Conservation (phyloP, 2,113 vertebrate genomes). For the Glaucidium brasilianum region DNA sequence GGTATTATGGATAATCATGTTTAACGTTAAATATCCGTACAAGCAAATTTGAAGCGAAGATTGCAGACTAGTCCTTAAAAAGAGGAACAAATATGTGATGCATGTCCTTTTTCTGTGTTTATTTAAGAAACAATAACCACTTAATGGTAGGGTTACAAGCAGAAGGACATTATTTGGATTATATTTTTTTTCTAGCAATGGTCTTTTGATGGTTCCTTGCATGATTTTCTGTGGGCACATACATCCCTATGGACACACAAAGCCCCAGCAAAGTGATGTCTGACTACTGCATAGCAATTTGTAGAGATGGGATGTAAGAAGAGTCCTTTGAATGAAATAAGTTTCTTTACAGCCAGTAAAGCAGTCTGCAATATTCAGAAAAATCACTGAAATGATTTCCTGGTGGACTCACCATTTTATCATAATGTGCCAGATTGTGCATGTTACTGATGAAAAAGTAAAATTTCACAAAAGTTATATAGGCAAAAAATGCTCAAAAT, state of each 20-base stretch:
- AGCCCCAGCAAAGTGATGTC: not conserved
- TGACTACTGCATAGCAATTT: not conserved
- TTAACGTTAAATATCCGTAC: not conserved
- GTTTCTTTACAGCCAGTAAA: not conserved
- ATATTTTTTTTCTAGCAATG: not conserved
- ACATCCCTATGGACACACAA: not conserved
- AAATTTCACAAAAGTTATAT: not conserved
- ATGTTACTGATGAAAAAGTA: not conserved
- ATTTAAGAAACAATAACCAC: not conserved
- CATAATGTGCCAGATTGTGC: not conserved
- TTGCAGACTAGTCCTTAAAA: not conserved
- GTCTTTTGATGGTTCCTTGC: not conserved
- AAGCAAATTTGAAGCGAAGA: not conserved
- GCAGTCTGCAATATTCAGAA: not conserved
- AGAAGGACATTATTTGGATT: not conserved
- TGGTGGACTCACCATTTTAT: not conserved
- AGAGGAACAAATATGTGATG: not conserved
- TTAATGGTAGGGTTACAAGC: not conserved
- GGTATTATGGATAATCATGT: not conserved
- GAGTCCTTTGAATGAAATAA: not conserved
- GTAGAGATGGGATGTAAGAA: not conserved
- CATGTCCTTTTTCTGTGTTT: not conserved
- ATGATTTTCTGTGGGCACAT: not conserved
- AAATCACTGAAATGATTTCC: not conserved
- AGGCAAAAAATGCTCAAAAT: not conserved